Conservation (phyloP, 1,140 invertebrate species). For the Aphelinus atriplicis region DNA sequence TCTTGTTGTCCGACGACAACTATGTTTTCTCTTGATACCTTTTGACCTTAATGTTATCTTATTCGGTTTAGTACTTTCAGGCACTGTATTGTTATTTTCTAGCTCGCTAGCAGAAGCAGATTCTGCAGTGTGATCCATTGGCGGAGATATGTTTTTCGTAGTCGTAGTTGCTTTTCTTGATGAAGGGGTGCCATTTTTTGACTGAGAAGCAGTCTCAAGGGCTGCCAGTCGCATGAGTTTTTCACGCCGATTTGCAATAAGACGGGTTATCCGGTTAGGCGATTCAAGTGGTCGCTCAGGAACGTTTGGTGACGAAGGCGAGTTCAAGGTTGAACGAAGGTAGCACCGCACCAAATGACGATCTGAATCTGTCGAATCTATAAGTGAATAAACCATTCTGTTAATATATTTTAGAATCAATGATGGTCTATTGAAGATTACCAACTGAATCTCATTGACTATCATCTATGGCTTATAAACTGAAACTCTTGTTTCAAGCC, state of each 20-base stretch:
- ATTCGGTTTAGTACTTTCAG: constrained; percentile 44
- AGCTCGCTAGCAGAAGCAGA: constrained; percentile 37
- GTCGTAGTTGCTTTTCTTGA: not conserved
- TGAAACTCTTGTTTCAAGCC: too few species aligned
- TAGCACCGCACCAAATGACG: constrained; percentile 49
- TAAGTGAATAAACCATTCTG: constrained; percentile 12
- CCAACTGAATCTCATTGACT: too few species aligned
- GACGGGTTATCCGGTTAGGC: constrained; percentile 59
- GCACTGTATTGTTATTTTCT: not conserved
- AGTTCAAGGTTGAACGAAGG: constrained; percentile 46
- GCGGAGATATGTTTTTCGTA: not conserved
- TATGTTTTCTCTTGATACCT: constrained; percentile 53
- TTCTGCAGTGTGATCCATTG: not conserved
- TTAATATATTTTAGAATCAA: not conserved
- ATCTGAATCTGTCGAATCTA: constrained; percentile 51
- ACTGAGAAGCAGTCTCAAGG: constrained; percentile 47
- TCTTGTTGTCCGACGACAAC: constrained; percentile 36
- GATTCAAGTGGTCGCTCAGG: constrained; percentile 56
- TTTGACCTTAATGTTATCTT: constrained; percentile 51
- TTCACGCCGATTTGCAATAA: constrained; percentile 60
- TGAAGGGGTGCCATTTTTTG: not conserved
- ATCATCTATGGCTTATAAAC: too few species aligned
- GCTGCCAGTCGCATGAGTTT: constrained; percentile 60
- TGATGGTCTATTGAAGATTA: too few species aligned
- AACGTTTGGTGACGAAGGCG: constrained; percentile 38